Percentiles rank a stretch among this genome's conserved stretches.
Evolutionary conservation across 2,797 vertebrate species (phyloP).

Genomic region (Phoeniculus purpureus): DNA sequence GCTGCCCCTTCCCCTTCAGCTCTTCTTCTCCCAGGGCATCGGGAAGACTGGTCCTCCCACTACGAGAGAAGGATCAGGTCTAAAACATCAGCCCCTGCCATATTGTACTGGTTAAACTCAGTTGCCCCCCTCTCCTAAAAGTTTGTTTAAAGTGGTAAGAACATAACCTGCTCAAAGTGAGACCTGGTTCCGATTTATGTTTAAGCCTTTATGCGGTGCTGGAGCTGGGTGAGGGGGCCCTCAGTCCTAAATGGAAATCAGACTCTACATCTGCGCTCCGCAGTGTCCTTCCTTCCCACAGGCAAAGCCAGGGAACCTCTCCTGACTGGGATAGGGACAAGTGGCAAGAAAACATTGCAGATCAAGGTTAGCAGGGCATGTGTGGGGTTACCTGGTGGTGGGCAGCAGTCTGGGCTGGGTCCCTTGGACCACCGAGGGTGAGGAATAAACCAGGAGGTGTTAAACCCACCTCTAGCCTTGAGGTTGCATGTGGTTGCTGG

Average conservation of each 20-base stretch:
- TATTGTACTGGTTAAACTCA: constrained; percentile 49
- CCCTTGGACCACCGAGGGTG: background rate
- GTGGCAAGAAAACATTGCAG: background rate
- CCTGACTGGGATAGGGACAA: background rate
- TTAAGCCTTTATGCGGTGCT: constrained; percentile 24
- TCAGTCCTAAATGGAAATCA: constrained; percentile 63
- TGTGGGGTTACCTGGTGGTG: background rate
- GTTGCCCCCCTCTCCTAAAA: constrained; percentile 18
- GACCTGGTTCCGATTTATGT: constrained; percentile 64
- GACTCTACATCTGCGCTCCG: constrained; percentile 24
- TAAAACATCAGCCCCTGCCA: constrained; percentile 32
- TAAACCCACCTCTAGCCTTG: background rate
- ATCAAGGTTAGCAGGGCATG: accelerated
- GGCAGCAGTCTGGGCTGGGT: accelerated
- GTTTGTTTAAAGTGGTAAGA: constrained; percentile 56
- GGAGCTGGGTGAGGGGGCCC: constrained; percentile 38
- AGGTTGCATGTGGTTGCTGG: background rate
- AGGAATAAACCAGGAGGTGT: background rate
- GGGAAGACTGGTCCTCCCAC: background rate
- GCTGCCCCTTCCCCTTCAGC: constrained; percentile 29
- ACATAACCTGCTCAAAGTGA: constrained; percentile 65
- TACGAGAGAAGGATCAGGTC: constrained; percentile 8
- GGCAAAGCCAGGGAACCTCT: background rate
- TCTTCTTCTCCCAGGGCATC: background rate
- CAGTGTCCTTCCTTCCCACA: constrained; percentile 11